These are phyloP conservation scores for Haliclystus octoradiatus DNA, from an alignment of 30 jellyfish, hydroid and myxozoan genomes.

Conservation along the genomic window DNA sequence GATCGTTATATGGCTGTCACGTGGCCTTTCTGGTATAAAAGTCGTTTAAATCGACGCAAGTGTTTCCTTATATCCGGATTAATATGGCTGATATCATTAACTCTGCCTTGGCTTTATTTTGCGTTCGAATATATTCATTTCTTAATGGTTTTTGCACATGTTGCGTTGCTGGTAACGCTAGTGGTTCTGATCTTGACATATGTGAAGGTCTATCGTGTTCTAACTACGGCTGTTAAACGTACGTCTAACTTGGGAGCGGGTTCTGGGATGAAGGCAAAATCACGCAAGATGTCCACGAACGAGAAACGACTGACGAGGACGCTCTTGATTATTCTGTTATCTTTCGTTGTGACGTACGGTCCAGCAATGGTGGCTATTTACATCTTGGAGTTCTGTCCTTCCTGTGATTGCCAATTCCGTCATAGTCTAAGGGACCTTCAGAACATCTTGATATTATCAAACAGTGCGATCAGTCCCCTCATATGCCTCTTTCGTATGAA, in stretches of 20 bases:
- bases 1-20: conserved; percentile 64
- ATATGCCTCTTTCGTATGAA: conserved; percentile 65
- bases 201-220: conserved; percentile 13
- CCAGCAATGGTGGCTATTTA: conserved; percentile 15
- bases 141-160: conserved; percentile 43
- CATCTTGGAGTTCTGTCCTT: conserved; percentile 19
- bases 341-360: background rate
- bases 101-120: conserved; percentile 49
- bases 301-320: conserved; percentile 15
- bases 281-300: background rate
- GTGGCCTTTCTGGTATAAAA: conserved; percentile 36
- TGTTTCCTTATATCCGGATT: conserved; percentile 30
- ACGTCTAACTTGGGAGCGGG: background rate
- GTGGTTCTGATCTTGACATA: conserved; percentile 49
- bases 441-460: conserved; percentile 55
- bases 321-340: conserved; percentile 7
- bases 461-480: conserved; percentile 77
- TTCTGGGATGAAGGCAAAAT: background rate
- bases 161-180: conserved; percentile 49
- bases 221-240: background rate
- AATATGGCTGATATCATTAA: conserved; percentile 61
- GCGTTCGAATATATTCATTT: conserved; percentile 45
- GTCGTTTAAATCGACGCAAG: conserved; percentile 11
- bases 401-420: conserved; percentile 23
- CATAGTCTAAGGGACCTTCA: conserved; percentile 48